Evolutionary conservation across 1,140 invertebrate genomes (phyloP), one percentile per base, ranked within the genome.

Genomic region (Ptiloglossa arizonensis): DNA sequence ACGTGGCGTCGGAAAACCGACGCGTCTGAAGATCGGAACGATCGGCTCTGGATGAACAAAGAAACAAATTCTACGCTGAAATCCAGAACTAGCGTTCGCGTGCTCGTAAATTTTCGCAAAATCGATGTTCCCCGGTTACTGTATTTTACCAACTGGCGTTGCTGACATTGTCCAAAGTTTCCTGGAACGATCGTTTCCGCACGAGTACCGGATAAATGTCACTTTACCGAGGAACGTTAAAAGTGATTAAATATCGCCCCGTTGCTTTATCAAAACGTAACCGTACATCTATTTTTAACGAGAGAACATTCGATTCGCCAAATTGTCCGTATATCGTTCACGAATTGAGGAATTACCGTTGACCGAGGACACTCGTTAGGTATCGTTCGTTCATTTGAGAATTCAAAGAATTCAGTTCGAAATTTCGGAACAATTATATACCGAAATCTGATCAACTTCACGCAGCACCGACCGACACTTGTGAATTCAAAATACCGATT

Each of bases 61-160:
- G 72, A 68, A 82, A 80, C 66, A 76, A 70, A 80, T 75, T 75
- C 66, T 60, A 64, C 9, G 22, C 9, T n/a, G 60, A 63, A 41
- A 66, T 52, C 32, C 27, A 35, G 35, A 19, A 15, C 5, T 15
- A 64, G 17, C 35, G 66, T 48, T 46, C 29, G n/a, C 29, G n/a
- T 13, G 0, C 22, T 41, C 68, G 27, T 81, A 78, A 83, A 81
- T 81, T 72, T 78, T 22, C 52, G 9, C 8, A 48, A 67, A 74
- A 64, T 81, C 50, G 48, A 22, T 46, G 70, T 64, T 79, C 72
- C 32, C 32, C 35, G 22, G 32, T 24, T 60, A 17, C 56, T 60
- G 41, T 79, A 73, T 79, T 82, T 79, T 79, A 35, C 62, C 62
- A 72, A 66, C 27, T 64, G 41, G 13, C 5, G 35, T 78, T 69